phyloP scores from a whole-genome alignment of 2,113 vertebrate species.

The Dolichallabes microphthalmus region DNA sequence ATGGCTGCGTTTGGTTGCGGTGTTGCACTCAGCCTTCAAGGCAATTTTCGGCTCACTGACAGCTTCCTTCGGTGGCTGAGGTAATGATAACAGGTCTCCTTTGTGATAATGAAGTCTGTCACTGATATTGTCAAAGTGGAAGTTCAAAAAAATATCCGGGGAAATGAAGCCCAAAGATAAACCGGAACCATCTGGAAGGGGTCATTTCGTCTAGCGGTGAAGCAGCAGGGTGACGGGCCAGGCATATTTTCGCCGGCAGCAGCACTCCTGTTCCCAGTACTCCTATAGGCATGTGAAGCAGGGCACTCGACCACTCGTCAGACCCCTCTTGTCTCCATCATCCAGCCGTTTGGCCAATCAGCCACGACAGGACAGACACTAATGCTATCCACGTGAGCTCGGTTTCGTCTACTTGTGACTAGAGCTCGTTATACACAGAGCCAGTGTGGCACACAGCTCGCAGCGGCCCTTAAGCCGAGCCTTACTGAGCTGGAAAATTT shows the following conservation, averaged over 20 bases:
- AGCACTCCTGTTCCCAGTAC: conserved; percentile 48
- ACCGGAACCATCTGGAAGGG: conserved; percentile 45
- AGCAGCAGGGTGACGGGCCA: conserved; percentile 38
- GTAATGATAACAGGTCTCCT: conserved; percentile 47
- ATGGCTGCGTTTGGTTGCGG: conserved; percentile 22
- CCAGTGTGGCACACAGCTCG: neutral
- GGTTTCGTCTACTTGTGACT: conserved; percentile 21
- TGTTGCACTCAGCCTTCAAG: neutral
- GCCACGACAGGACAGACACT: neutral
- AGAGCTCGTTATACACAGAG: conserved; percentile 9
- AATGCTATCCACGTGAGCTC: conserved; percentile 28
- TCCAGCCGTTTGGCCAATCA: conserved; percentile 47
- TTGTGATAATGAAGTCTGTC: conserved; percentile 48
- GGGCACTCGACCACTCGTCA: conserved; percentile 28
- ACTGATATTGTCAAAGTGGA: conserved; percentile 43
- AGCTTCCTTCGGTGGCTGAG: conserved; percentile 15
- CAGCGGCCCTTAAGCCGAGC: conserved; percentile 5
- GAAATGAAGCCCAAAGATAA: conserved; percentile 48
- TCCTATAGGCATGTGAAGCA: conserved; percentile 47
- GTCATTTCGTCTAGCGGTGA: conserved; percentile 45
- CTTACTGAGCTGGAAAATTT: conserved; percentile 6
- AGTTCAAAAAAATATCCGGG: conserved; percentile 38
- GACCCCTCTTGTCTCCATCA: conserved; percentile 35
- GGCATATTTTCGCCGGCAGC: conserved; percentile 42
- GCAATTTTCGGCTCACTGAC: conserved; percentile 21